Percentiles rank a stretch among this genome's conserved stretches.
Conservation (phyloP, 2,797 vertebrate genomes). For the Limosa lapponica region DNA sequence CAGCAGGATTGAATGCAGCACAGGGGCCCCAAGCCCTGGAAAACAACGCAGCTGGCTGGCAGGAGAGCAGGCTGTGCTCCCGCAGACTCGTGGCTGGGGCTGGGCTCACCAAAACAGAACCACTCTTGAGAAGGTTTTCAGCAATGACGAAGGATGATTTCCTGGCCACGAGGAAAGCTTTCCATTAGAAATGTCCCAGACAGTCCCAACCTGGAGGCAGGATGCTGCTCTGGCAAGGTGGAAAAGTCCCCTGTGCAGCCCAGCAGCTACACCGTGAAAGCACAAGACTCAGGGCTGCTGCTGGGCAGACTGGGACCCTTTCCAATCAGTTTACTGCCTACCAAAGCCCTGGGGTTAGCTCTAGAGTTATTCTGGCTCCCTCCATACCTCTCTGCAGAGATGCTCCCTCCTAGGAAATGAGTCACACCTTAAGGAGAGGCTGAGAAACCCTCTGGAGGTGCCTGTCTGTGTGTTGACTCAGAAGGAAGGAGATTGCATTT, state of each 20-base stretch:
- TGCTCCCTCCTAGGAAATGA: background rate
- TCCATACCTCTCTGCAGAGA: background rate
- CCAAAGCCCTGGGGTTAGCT: background rate
- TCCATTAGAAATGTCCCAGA: background rate
- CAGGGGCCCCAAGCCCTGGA: background rate
- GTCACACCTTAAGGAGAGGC: background rate
- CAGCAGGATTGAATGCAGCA: background rate
- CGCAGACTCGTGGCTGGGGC: background rate
- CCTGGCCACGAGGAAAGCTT: background rate
- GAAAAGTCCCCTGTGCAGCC: rapidly evolving
- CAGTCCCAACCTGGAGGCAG: background rate
- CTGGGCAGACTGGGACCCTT: background rate
- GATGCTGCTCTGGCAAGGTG: background rate
- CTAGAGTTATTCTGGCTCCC: background rate
- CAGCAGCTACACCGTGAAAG: background rate
- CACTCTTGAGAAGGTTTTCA: background rate
- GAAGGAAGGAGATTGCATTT: background rate
- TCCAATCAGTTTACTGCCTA: background rate
- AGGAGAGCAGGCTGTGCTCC: background rate
- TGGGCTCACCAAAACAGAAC: background rate
- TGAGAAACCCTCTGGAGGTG: background rate
- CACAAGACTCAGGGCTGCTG: background rate
- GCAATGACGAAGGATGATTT: background rate
- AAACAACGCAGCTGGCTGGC: background rate
- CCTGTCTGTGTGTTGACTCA: background rate